These are phyloP conservation scores for Gila robusta DNA, from an alignment of 2,797 vertebrate species.

Conservation along the genomic window DNA sequence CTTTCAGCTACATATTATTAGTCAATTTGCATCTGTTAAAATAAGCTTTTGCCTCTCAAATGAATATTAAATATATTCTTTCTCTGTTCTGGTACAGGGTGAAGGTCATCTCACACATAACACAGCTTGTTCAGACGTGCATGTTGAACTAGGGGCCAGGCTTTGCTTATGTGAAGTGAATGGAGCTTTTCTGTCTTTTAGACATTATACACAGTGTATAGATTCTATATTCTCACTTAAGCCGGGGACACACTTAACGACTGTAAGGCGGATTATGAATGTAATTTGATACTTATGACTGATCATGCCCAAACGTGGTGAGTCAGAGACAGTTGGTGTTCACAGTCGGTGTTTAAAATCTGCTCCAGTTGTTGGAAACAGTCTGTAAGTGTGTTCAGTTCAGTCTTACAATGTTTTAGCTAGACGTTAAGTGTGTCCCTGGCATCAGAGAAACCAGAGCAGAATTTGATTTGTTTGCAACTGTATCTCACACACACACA, in stretches of 20 bases:
- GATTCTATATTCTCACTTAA: not conserved
- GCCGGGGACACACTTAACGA: no score
- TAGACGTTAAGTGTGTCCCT: not conserved
- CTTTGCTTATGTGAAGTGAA: constrained; percentile 27
- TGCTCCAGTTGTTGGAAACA: no score
- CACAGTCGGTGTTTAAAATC: no score
- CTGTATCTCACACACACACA: no score
- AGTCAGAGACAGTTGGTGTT: no score
- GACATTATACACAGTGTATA: constrained; percentile 40
- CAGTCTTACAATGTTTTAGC: no score
- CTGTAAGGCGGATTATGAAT: no score
- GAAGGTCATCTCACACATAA: constrained; percentile 29
- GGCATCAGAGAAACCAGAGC: not conserved
- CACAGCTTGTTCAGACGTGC: constrained; percentile 11
- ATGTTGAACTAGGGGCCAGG: constrained; percentile 19
- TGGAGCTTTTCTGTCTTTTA: constrained; percentile 42
- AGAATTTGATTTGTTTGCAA: not conserved
- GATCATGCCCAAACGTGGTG: no score
- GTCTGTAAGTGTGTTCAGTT: no score
- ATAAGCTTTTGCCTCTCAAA: not conserved
- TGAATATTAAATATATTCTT: not conserved
- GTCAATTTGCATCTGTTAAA: constrained; percentile 12
- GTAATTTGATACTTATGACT: no score
- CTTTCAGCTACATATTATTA: constrained; percentile 11
- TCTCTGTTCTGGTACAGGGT: not conserved